Percentiles rank a stretch among this genome's conserved stretches.
Evolutionary conservation across 2,888 invertebrate genomes (phyloP).

Genomic region (Cheilosia vulpina): DNA sequence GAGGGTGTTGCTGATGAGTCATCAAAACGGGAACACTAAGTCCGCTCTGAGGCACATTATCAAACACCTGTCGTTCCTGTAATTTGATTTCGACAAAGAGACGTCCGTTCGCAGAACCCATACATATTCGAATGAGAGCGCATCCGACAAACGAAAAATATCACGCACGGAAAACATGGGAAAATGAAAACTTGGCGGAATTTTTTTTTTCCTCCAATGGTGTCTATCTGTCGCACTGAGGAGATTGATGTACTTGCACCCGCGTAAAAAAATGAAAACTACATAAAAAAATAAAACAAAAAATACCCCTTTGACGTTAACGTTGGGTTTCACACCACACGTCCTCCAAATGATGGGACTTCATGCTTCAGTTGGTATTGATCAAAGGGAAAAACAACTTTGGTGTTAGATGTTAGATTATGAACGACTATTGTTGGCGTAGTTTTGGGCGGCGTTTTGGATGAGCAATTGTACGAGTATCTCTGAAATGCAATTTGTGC

Average conservation of each 20-base stretch:
- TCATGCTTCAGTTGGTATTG: slow-evolving; percentile 59
- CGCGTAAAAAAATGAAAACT: neutral
- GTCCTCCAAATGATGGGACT: slow-evolving; percentile 58
- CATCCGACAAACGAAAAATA: slow-evolving; percentile 2
- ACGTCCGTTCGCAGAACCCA: neutral
- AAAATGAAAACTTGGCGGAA: slow-evolving; percentile 42
- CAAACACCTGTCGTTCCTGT: slow-evolving; percentile 51
- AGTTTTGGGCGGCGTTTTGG: slow-evolving; percentile 1
- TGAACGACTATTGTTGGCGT: neutral
- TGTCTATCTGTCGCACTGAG: slow-evolving; percentile 32
- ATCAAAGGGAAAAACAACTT: slow-evolving; percentile 41
- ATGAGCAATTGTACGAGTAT: slow-evolving; percentile 16
- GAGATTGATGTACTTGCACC: slow-evolving; percentile 1
- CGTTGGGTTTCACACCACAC: slow-evolving; percentile 50
- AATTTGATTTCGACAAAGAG: slow-evolving; percentile 53
- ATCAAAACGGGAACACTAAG: slow-evolving; percentile 45
- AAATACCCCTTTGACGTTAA: slow-evolving; percentile 51
- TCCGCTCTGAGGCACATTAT: slow-evolving; percentile 27
- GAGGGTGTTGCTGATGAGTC: slow-evolving; percentile 21
- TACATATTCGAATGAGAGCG: neutral
- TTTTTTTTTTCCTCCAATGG: slow-evolving; percentile 36
- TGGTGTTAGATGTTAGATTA: slow-evolving; percentile 5
- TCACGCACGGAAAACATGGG: slow-evolving; percentile 15
- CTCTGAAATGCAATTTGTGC: slow-evolving; percentile 9
- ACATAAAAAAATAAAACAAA: neutral